These are phyloP conservation scores for Grus americana DNA, from an alignment of 2,113 vertebrate genomes.

Conservation along the genomic window DNA sequence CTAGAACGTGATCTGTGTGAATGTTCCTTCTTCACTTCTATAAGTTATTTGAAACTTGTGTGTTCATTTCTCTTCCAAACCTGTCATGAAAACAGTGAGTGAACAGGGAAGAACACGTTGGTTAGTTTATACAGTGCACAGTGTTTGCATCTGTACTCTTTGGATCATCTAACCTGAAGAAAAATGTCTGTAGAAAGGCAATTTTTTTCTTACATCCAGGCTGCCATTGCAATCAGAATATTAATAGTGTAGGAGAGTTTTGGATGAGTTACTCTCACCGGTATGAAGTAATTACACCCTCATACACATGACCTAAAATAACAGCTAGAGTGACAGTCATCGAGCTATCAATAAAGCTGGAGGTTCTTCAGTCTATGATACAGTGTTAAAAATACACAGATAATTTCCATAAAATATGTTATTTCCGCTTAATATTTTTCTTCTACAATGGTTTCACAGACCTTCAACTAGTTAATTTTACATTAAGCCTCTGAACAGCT, in stretches of 20 bases:
- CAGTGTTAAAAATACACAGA: not conserved
- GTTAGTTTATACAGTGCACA: not conserved
- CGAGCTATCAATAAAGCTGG: not conserved
- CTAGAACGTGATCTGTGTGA: rapidly evolving
- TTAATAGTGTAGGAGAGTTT: not conserved
- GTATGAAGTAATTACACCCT: not conserved
- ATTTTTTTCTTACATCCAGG: not conserved
- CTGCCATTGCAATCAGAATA: not conserved
- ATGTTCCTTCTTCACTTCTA: not conserved
- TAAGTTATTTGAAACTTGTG: not conserved
- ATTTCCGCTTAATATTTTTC: not conserved
- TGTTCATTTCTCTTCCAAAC: not conserved
- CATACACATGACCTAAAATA: not conserved
- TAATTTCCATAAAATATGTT: not conserved
- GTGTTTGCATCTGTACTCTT: not conserved
- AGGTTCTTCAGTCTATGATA: not conserved
- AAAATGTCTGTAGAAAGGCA: not conserved
- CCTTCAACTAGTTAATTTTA: not conserved
- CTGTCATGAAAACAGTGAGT: not conserved
- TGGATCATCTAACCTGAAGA: not conserved
- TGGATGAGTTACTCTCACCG: not conserved
- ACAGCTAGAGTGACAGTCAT: not conserved
- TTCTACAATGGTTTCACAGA: not conserved
- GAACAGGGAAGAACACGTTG: not conserved
- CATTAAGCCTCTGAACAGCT: not conserved